Evolutionary conservation across 1,140 invertebrate genomes (phyloP).

Genomic region (Papilio helenus): DNA sequence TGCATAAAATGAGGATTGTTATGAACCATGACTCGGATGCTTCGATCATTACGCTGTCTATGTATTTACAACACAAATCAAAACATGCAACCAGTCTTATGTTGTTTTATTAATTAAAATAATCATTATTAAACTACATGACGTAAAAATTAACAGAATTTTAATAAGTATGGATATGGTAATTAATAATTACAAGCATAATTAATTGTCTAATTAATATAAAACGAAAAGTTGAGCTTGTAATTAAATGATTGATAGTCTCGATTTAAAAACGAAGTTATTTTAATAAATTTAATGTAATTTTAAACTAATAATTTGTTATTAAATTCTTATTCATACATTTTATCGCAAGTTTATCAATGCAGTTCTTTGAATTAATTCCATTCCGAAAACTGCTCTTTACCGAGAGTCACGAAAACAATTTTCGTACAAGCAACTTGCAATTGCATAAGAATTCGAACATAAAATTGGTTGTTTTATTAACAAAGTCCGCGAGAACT

Average conservation of each 20-base stretch:
- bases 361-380: too few species aligned
- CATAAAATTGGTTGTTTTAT: conserved; percentile 15
- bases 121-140: too few species aligned
- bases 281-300: too few species aligned
- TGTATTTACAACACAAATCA: background rate
- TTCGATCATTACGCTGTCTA: background rate
- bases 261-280: too few species aligned
- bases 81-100: background rate
- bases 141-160: too few species aligned
- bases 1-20: background rate
- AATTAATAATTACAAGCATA: background rate
- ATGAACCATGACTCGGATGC: background rate
- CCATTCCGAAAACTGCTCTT: too few species aligned
- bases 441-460: background rate
- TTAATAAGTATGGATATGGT: too few species aligned
- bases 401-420: too few species aligned
- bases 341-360: too few species aligned
- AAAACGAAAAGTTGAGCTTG: too few species aligned
- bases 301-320: background rate
- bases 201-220: background rate
- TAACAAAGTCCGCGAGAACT: background rate
- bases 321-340: too few species aligned
- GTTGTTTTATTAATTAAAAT: background rate
- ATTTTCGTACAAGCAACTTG: background rate
- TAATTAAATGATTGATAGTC: too few species aligned